phyloP scores from a whole-genome alignment of 2,113 vertebrate species.

The Erpornis zantholeuca region DNA sequence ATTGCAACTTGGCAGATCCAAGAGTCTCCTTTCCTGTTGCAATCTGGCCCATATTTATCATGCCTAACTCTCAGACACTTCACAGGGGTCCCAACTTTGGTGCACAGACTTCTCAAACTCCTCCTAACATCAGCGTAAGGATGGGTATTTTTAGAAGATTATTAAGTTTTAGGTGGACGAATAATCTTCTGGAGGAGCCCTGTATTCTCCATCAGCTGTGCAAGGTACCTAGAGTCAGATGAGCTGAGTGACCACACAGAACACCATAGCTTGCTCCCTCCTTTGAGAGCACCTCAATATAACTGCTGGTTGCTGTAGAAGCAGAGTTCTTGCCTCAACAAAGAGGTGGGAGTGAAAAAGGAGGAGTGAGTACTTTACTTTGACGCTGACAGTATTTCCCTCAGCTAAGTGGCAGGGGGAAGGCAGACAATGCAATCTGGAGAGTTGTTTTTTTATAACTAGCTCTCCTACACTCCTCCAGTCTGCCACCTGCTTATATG shows the following conservation, averaged over 20 bases:
- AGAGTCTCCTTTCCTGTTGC: neutral
- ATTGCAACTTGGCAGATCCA: neutral
- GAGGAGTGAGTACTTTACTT: conserved; percentile 30
- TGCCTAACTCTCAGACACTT: neutral
- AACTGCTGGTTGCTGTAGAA: neutral
- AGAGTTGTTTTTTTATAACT: conserved; percentile 19
- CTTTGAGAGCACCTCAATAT: neutral
- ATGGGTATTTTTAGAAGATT: neutral
- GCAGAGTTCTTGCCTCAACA: conserved; percentile 26
- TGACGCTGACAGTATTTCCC: conserved; percentile 38
- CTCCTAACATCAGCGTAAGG: neutral
- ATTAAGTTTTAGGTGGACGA: neutral
- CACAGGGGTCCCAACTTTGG: neutral
- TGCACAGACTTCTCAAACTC: neutral
- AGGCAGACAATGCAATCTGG: conserved; percentile 67
- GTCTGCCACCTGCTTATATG: conserved; percentile 56
- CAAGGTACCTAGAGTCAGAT: neutral
- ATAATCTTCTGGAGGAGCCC: neutral
- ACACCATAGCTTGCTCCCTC: neutral
- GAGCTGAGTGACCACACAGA: neutral
- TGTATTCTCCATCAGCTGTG: neutral
- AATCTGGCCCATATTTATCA: neutral
- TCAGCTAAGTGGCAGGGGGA: neutral
- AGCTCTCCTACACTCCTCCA: conserved; percentile 60
- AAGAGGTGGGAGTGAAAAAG: conserved; percentile 52